Percentiles rank a stretch among this genome's conserved stretches.
phyloP scores from a whole-genome alignment of 2,888 invertebrate species.

The Andrena praecox region DNA sequence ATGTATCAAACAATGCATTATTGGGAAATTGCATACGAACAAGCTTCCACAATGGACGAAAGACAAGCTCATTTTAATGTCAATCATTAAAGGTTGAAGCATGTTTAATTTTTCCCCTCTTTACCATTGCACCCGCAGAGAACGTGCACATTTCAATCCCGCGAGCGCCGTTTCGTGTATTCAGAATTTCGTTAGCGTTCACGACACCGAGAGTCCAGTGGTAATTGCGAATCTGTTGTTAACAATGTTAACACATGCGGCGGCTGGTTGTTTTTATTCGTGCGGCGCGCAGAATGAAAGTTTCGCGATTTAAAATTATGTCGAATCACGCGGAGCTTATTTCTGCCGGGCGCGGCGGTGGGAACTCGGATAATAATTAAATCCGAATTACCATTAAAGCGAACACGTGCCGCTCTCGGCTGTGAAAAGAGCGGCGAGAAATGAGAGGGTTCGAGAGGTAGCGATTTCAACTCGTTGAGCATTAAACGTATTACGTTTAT shows the following conservation, averaged over 20 bases:
- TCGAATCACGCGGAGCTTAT: not conserved
- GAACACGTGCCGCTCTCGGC: not conserved
- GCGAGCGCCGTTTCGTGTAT: not conserved
- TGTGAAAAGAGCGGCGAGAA: not conserved
- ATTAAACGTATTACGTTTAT: not conserved
- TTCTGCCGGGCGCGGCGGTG: not conserved
- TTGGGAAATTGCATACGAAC: not conserved
- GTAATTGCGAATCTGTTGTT: conserved; percentile 12
- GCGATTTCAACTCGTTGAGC: not conserved
- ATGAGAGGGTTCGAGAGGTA: not conserved
- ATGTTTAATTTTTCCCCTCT: not conserved
- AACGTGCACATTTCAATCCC: not conserved
- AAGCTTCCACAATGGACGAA: no score
- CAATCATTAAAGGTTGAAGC: not conserved
- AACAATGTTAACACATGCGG: not conserved
- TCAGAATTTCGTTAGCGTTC: not conserved
- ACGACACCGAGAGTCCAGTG: not conserved
- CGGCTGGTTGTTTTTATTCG: not conserved
- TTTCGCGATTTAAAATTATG: conserved; percentile 8
- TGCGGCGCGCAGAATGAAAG: not conserved
- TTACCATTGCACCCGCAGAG: not conserved
- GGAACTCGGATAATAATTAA: not conserved
- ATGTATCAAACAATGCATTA: not conserved
- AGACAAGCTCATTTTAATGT: not conserved
- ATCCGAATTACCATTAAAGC: conserved; percentile 1